Base-by-base conservation (phyloP, 2,888 invertebrate genomes). In the Cerceris ruficornis region DNA sequence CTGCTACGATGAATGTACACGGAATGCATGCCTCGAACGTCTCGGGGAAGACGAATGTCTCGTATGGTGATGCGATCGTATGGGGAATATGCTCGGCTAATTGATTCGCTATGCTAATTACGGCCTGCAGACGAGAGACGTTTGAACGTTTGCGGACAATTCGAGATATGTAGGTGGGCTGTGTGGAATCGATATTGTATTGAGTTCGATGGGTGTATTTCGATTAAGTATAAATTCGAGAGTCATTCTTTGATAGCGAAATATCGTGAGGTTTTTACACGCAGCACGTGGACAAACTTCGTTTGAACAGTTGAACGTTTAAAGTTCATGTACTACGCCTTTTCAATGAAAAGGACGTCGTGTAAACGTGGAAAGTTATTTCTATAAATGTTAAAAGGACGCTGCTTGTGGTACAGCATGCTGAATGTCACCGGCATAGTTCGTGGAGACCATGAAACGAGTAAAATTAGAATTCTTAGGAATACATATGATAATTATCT, bases 51-150 rank as follows among this genome's bases (percentile, higher is more conserved):
- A 66, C 52, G 61, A 69, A 62, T 69, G 52, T 54, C 52, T 42
- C 62, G 50, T 49, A 68, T 14, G 54, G 54, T 17, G 28, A n/a
- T 5, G 28, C 11, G 17, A 17, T 50, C 39, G 61, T 15, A 55
- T 49, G 46, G 50, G 15, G 15, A 13, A 55, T 14, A 71, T 71
- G 15, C 46, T 59, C 41, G 54, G 15, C 14, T 64, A 67, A 71
- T 71, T 71, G 59, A 67, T 72, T 70, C 42, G 49, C 28, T 64
- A 50, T 43, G 70, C 58, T 58, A 62, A 50, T 50, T 50, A 28
- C 28, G 28, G 1, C 28, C 28, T 4, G 28, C 28, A 4, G 28
- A 28, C 28, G 4, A 28, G 28, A 28, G 28, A 28, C 28, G 28
- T 46, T 46, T 2, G 46, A 46, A 46, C 28, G 28, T 28, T 28